phyloP scores from a whole-genome alignment of 1,140 invertebrate genomes.

The Lutraria rhynchaena region DNA sequence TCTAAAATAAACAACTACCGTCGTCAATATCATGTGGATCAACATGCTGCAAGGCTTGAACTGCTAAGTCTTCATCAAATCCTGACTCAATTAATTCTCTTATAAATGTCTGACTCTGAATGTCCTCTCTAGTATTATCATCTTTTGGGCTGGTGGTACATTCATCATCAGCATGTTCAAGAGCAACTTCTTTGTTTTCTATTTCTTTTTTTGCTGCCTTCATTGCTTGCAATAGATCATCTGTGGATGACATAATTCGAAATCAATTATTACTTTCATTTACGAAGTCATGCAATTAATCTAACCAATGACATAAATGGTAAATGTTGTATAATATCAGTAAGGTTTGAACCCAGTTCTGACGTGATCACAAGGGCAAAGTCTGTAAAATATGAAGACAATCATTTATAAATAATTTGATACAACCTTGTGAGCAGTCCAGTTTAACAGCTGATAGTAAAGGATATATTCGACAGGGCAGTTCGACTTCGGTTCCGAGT shows the following conservation, averaged over 20 bases:
- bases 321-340: background rate
- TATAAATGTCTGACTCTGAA: too few relatives aligned
- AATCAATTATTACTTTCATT: too few relatives aligned
- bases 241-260: background rate
- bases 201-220: slow-evolving; percentile 60
- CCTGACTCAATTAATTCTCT: slow-evolving; percentile 41
- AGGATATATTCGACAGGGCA: slow-evolving; percentile 62
- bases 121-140: too few relatives aligned
- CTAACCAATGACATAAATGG: background rate
- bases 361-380: background rate
- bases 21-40: too few relatives aligned
- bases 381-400: background rate
- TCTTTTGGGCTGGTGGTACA: background rate
- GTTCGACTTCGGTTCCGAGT: slow-evolving; percentile 43
- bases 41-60: slow-evolving; percentile 48
- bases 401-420: background rate
- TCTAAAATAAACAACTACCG: too few relatives aligned
- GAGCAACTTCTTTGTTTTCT: slow-evolving; percentile 25
- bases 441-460: slow-evolving; percentile 66
- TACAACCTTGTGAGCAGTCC: slow-evolving; percentile 58
- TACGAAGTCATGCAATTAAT: background rate
- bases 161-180: slow-evolving; percentile 18
- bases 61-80: slow-evolving; percentile 55
- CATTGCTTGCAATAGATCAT: slow-evolving; percentile 56
- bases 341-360: background rate